A percentile compares a stretch with the other conserved stretches of the same genome.
Evolutionary conservation across 2,888 invertebrate species (phyloP).

Genomic region (Drosophila greeni): DNA sequence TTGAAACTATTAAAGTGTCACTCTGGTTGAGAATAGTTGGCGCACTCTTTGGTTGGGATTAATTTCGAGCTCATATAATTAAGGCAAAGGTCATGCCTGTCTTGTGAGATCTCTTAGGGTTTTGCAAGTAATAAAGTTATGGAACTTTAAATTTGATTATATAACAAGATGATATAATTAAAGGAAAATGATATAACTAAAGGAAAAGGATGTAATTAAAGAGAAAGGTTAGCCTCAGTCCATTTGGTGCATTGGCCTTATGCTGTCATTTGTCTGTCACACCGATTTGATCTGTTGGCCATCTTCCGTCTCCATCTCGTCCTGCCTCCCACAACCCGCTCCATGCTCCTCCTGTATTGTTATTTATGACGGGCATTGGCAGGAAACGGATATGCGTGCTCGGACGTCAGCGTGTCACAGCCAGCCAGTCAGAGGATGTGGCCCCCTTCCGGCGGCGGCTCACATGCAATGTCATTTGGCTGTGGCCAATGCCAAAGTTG

Average conservation of each 20-base stretch:
- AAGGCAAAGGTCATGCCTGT: slow-evolving; percentile 4
- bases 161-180: not conserved
- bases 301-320: not conserved
- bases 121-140: not conserved
- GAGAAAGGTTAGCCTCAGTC: no score
- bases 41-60: slow-evolving; percentile 12
- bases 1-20: slow-evolving; percentile 60
- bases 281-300: slow-evolving; percentile 39
- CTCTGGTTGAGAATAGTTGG: slow-evolving; percentile 23
- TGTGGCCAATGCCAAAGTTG: slow-evolving; percentile 31
- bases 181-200: slow-evolving; percentile 3
- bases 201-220: no score
- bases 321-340: not conserved
- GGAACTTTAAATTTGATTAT: not conserved
- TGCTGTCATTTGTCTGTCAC: slow-evolving; percentile 31
- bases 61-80: slow-evolving; percentile 20
- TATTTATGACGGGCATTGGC: slow-evolving; percentile 62
- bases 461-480: slow-evolving; percentile 42
- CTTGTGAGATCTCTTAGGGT: not conserved
- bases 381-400: slow-evolving; percentile 56
- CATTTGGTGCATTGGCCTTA: slow-evolving; percentile 17
- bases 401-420: slow-evolving; percentile 52
- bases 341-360: slow-evolving; percentile 41
- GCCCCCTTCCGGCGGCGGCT: slow-evolving; percentile 13
- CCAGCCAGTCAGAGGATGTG: slow-evolving; percentile 11